phyloP scores from a whole-genome alignment of 1,140 invertebrate genomes.

The Eciton burchellii region DNA sequence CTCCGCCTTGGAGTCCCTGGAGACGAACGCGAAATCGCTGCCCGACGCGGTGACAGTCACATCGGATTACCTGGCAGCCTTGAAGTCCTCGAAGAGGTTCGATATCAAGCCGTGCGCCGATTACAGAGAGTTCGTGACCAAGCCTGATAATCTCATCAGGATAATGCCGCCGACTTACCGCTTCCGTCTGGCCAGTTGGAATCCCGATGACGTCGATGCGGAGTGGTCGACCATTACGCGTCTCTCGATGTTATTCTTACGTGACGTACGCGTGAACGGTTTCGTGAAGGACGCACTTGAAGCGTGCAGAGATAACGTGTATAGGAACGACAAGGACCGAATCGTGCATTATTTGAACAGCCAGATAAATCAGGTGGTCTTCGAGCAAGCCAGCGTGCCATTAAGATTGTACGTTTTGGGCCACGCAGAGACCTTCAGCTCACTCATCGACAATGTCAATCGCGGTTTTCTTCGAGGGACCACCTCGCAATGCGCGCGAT shows the following conservation, averaged over 20 bases:
- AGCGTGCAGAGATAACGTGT: neutral
- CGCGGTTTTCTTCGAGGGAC: neutral
- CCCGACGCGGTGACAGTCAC: neutral
- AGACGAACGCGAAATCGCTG: neutral
- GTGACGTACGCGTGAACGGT: neutral
- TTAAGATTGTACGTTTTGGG: neutral
- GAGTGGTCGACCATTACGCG: constrained; percentile 11
- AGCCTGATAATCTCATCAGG: neutral
- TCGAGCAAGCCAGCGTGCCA: neutral
- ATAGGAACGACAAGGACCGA: neutral
- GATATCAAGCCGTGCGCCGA: neutral
- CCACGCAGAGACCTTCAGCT: neutral
- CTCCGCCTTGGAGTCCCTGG: constrained; percentile 19
- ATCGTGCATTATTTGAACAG: neutral
- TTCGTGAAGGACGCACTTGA: neutral
- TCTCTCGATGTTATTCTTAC: neutral
- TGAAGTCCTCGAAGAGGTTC: neutral
- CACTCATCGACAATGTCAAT: neutral
- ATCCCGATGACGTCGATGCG: neutral
- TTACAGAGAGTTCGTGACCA: neutral
- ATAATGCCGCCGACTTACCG: constrained; percentile 32
- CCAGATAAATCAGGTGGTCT: neutral
- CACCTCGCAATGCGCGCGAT: neutral
- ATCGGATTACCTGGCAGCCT: neutral
- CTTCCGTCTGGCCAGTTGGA: neutral